phyloP scores from a whole-genome alignment of 2,888 invertebrate species.

The Crepidodera aurea region DNA sequence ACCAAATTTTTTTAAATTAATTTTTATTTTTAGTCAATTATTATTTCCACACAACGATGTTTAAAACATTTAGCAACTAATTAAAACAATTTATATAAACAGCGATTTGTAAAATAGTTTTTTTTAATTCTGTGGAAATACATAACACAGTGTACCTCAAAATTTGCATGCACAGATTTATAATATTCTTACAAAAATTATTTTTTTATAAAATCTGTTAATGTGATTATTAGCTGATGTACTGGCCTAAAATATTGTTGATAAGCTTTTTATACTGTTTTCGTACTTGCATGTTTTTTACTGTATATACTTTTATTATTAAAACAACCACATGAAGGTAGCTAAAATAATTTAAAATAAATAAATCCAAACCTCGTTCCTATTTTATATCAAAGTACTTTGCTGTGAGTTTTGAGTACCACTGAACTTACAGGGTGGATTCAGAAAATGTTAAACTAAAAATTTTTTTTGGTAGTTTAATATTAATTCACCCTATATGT shows the following conservation, averaged over 20 bases:
- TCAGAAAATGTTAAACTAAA: conserved; percentile 1
- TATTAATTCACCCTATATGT: neutral
- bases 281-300: neutral
- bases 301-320: too few species aligned
- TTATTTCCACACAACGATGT: too few species aligned
- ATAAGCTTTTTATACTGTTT: conserved; percentile 10
- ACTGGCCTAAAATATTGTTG: conserved; percentile 8
- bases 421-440: conserved; percentile 11
- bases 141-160: conserved; percentile 16
- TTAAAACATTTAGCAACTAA: too few species aligned
- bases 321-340: neutral
- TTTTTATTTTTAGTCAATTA: too few species aligned
- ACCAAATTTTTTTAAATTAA: too few species aligned
- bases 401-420: conserved; percentile 29
- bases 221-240: neutral
- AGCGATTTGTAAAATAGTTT: too few species aligned
- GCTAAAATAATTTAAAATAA: neutral
- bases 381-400: conserved; percentile 24
- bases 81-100: too few species aligned
- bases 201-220: neutral
- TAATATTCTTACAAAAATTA: neutral
- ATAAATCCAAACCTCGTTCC: conserved; percentile 10
- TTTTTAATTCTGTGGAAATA: too few species aligned
- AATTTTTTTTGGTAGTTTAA: conserved; percentile 2
- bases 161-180: conserved; percentile 6